Evolutionary conservation across 2,113 vertebrate species (phyloP).

Genomic region (Ameiurus melas): DNA sequence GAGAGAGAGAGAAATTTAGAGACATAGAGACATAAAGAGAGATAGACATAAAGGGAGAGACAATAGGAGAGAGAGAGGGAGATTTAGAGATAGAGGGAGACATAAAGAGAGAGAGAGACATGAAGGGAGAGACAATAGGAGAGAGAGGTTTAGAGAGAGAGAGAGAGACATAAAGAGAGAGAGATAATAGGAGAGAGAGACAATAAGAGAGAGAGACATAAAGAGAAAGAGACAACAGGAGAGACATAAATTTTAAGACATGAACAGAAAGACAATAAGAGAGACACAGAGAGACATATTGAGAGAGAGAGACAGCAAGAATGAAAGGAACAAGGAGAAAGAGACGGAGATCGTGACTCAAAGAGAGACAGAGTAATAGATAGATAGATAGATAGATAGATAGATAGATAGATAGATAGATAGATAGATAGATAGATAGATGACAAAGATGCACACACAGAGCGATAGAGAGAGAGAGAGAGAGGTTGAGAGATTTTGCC

Average conservation of each 20-base stretch:
- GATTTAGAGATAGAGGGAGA: neutral
- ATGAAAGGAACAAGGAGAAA: no score
- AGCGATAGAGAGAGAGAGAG: neutral
- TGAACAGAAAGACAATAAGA: no score
- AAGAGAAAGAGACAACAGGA: neutral
- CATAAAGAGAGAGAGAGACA: neutral
- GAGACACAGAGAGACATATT: neutral
- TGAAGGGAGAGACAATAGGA: no score
- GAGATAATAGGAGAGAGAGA: neutral
- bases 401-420: neutral
- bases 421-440: neutral
- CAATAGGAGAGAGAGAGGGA: neutral
- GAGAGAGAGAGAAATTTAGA: rapidly evolving
- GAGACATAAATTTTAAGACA: neutral
- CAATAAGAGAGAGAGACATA: neutral
- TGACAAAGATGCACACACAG: neutral
- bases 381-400: neutral
- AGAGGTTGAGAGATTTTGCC: neutral
- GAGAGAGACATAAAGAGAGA: neutral
- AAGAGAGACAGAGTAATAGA: neutral
- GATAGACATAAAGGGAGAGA: neutral
- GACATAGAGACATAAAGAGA: no score
- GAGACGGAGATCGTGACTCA: neutral
- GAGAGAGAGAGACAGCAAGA: neutral
- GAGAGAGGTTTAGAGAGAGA: neutral